A percentile compares a stretch with the other conserved stretches of the same genome.
These are phyloP conservation scores for Colinus virginianus DNA, from an alignment of 2,113 vertebrate genomes.

Conservation along the genomic window DNA sequence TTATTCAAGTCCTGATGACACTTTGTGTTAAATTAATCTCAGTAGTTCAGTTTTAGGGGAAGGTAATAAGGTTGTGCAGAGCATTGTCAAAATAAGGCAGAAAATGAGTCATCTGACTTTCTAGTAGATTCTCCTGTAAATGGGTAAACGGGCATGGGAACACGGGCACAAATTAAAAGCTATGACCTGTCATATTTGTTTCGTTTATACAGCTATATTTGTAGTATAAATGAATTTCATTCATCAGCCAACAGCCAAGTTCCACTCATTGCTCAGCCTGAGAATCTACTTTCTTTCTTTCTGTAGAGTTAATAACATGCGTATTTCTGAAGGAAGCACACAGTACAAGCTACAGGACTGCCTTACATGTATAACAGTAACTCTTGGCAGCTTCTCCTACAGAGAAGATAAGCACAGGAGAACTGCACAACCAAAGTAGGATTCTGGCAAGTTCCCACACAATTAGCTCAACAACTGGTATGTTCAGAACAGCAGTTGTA, in stretches of 20 bases:
- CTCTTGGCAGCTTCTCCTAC: background rate
- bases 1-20: background rate
- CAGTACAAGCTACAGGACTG: background rate
- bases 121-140: background rate
- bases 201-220: background rate
- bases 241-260: background rate
- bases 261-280: background rate
- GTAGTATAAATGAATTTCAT: background rate
- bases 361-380: background rate
- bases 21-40: background rate
- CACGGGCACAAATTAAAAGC: background rate
- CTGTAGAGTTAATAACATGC: background rate
- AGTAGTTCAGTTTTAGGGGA: background rate
- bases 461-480: background rate
- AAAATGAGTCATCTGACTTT: background rate
- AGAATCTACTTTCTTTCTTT: background rate
- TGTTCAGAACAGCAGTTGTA: background rate
- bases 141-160: background rate
- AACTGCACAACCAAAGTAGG: background rate
- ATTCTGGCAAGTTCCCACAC: accelerated
- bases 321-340: background rate
- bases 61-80: background rate
- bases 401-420: background rate
- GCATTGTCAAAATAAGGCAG: background rate
- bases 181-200: background rate